Evolutionary conservation across 2,113 vertebrate species (phyloP).

Genomic region (Pollimyrus isidori): DNA sequence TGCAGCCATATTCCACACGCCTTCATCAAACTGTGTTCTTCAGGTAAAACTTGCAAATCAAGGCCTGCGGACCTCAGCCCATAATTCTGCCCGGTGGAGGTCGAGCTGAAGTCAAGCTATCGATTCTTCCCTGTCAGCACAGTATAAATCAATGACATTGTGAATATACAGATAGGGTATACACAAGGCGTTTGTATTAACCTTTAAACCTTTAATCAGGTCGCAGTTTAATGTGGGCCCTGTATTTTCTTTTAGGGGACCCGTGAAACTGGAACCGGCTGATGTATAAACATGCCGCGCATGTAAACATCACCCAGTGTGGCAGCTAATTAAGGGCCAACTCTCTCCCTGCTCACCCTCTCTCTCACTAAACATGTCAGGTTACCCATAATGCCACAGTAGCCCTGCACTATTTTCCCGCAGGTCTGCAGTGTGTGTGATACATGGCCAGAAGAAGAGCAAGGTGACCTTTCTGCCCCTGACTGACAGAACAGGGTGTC

Average conservation of each 20-base stretch:
- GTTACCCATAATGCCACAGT: neutral
- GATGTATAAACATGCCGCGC: neutral
- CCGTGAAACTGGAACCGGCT: neutral
- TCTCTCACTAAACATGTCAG: neutral
- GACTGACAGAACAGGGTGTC: neutral
- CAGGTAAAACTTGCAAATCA: neutral
- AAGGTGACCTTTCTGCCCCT: neutral
- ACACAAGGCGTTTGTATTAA: constrained; percentile 13
- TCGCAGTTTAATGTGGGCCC: neutral
- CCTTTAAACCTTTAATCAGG: constrained; percentile 14
- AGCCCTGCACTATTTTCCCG: neutral
- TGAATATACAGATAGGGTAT: neutral
- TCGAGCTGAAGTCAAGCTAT: neutral
- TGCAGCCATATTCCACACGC: neutral
- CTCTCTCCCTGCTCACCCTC: neutral
- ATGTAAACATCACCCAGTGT: neutral
- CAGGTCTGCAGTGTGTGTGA: neutral
- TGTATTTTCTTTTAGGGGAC: neutral
- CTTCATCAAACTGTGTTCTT: neutral
- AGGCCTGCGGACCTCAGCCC: neutral
- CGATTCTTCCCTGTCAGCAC: neutral
- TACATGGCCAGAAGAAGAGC: neutral
- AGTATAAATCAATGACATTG: neutral
- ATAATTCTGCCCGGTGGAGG: neutral
- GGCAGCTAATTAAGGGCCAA: neutral